A percentile compares a stretch with the other conserved stretches of the same genome.
Evolutionary conservation across 2,113 vertebrate genomes (phyloP).

Genomic region (Tachysurus fulvidraco): DNA sequence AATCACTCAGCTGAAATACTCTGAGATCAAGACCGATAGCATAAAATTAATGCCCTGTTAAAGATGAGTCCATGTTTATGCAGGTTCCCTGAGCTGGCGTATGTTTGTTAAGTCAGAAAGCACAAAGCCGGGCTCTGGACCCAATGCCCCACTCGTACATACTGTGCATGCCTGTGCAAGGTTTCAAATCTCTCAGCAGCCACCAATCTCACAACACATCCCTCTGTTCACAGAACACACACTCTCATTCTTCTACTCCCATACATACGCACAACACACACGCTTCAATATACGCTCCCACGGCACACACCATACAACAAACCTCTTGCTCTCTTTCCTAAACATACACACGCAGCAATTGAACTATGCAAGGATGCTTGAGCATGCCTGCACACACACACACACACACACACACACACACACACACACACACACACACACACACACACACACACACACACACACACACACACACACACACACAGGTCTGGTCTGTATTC

Average conservation of each 20-base stretch:
- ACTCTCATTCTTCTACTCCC: slow-evolving; percentile 32
- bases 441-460: slow-evolving; percentile 26
- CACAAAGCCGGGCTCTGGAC: too few relatives aligned
- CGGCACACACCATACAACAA: slow-evolving; percentile 12
- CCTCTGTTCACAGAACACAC: slow-evolving; percentile 3
- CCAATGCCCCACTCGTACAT: not conserved
- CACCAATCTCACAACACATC: slow-evolving; percentile 28
- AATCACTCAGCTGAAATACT: slow-evolving; percentile 9
- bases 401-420: slow-evolving; percentile 20
- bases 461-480: slow-evolving; percentile 26
- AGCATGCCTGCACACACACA: slow-evolving; percentile 22
- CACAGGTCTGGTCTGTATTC: not conserved
- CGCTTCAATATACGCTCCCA: not conserved
- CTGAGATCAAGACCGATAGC: not conserved
- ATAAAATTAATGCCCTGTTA: not conserved
- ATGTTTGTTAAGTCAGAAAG: slow-evolving; percentile 8
- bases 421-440: slow-evolving; percentile 13
- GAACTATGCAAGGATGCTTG: not conserved
- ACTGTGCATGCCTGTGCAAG: slow-evolving; percentile 23
- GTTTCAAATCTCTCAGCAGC: slow-evolving; percentile 25
- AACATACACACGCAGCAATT: not conserved
- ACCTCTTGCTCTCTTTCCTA: not conserved
- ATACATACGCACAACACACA: slow-evolving; percentile 35
- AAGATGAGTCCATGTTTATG: not conserved
- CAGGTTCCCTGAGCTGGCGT: not conserved